Evolutionary conservation across 2,113 vertebrate genomes (phyloP).

Genomic region (Petrocephalus microphthalmus): DNA sequence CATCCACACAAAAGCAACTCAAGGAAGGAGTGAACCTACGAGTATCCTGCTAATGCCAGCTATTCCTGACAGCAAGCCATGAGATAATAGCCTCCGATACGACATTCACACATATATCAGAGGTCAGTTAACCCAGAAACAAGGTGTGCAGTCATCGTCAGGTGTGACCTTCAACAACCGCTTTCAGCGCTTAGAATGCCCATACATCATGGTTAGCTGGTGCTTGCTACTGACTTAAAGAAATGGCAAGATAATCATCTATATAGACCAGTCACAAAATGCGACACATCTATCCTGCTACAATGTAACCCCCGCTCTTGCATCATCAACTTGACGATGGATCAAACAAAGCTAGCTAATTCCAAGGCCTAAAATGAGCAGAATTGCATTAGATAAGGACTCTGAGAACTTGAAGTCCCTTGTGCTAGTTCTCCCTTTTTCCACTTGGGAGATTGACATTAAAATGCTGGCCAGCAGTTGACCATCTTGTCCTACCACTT

Average conservation of each 20-base stretch:
- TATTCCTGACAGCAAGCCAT: background rate
- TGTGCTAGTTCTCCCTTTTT: background rate
- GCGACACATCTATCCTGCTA: no score
- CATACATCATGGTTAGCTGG: background rate
- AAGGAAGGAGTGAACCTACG: background rate
- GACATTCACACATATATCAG: background rate
- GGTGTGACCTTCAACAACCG: background rate
- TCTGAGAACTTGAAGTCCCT: background rate
- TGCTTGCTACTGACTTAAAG: background rate
- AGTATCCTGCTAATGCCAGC: background rate
- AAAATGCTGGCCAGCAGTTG: background rate
- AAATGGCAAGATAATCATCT: background rate
- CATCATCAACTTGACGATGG: background rate
- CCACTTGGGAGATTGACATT: background rate
- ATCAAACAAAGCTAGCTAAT: background rate
- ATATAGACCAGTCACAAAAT: no score
- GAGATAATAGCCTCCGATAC: background rate
- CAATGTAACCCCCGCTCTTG: background rate
- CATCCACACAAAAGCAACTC: background rate
- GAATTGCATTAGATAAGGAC: background rate
- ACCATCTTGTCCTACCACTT: background rate
- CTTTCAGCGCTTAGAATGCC: background rate
- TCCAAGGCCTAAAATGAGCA: background rate
- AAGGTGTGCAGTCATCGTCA: background rate
- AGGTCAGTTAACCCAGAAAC: background rate